Evolutionary conservation across 2,113 vertebrate species (phyloP).

Genomic region (Pygoscelis adeliae): DNA sequence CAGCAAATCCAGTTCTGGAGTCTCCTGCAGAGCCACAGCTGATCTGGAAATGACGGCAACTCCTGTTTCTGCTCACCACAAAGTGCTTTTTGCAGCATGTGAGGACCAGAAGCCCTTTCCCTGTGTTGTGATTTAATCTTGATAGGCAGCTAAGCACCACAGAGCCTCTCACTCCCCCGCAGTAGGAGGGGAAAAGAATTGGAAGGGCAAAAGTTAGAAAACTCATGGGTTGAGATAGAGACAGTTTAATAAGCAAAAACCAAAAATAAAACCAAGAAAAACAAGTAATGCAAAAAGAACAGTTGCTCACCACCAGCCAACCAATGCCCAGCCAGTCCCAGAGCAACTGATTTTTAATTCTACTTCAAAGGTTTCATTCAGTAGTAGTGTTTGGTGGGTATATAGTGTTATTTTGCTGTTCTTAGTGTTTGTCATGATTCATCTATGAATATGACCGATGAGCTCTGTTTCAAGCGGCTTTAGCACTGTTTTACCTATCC

Average conservation of each 20-base stretch:
- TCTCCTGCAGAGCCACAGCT: background rate
- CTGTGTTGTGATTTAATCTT: background rate
- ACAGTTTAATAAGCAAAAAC: background rate
- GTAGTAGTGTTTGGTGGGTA: background rate
- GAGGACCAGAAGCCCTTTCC: background rate
- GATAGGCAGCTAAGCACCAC: background rate
- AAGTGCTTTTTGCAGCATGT: background rate
- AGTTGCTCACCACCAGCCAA: background rate
- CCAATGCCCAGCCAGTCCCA: background rate
- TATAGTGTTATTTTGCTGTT: background rate
- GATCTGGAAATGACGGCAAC: background rate
- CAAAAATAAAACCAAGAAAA: background rate
- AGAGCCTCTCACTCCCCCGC: background rate
- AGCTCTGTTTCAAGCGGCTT: background rate
- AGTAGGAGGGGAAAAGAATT: background rate
- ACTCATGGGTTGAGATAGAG: background rate
- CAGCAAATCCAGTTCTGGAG: background rate
- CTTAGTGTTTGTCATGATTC: background rate
- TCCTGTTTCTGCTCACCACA: background rate
- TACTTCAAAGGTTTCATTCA: background rate
- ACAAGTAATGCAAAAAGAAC: background rate
- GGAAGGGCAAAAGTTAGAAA: background rate
- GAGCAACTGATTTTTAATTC: background rate
- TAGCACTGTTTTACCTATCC: background rate
- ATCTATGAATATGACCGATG: background rate